phyloP scores from a whole-genome alignment of 2,797 vertebrate species.

The Protonibea diacanthus region DNA sequence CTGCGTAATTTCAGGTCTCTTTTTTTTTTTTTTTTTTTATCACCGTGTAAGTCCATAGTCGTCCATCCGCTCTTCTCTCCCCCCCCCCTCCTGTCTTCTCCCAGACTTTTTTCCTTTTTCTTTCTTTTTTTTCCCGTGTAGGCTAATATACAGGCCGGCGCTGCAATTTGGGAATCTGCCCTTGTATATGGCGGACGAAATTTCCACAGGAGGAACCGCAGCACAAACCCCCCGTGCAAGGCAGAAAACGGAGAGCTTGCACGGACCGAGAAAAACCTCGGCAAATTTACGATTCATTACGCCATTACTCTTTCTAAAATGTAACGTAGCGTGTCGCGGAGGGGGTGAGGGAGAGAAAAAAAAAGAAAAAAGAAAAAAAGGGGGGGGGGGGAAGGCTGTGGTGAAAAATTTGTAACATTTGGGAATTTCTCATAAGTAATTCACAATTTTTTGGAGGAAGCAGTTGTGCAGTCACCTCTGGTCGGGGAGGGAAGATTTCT shows the following conservation, averaged over 20 bases:
- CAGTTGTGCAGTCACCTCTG: constrained; percentile 82
- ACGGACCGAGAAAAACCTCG: constrained; percentile 57
- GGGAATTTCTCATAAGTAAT: constrained; percentile 83
- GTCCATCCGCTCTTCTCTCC: constrained; percentile 63
- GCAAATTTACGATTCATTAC: constrained; percentile 63
- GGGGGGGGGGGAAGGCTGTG: constrained; percentile 1
- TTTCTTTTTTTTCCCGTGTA: constrained; percentile 56
- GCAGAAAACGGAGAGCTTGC: constrained; percentile 51
- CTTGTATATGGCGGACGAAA: constrained; percentile 88
- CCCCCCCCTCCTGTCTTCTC: constrained; percentile 50
- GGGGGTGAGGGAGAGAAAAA: constrained; percentile 9
- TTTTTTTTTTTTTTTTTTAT: background rate
- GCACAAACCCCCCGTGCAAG: constrained; percentile 52
- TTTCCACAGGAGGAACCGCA: constrained; percentile 81
- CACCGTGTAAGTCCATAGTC: constrained; percentile 71
- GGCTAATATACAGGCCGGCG: constrained; percentile 81
- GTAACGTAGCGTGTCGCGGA: constrained; percentile 73
- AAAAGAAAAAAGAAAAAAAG: no score
- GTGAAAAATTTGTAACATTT: constrained; percentile 67
- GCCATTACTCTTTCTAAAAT: constrained; percentile 77
- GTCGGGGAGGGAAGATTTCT: constrained; percentile 78
- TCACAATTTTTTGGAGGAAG: constrained; percentile 76
- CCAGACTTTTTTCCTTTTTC: constrained; percentile 74
- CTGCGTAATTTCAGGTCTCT: constrained; percentile 53
- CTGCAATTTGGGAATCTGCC: constrained; percentile 86